These are phyloP conservation scores for Hoplostethus atlanticus DNA, from an alignment of 2,797 vertebrate genomes.

Conservation along the genomic window DNA sequence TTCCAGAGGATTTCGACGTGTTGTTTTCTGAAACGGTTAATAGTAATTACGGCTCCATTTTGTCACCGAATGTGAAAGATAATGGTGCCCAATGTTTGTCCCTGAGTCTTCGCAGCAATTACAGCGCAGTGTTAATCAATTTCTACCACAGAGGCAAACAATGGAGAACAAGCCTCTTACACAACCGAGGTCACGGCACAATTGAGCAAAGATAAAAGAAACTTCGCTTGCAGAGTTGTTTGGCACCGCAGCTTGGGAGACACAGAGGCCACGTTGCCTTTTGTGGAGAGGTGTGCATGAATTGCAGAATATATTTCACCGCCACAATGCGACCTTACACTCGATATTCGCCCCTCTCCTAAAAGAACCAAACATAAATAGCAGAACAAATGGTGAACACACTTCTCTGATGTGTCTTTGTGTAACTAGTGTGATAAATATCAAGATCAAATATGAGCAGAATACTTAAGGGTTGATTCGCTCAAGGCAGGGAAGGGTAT, in stretches of 20 bases:
- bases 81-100: slow-evolving; percentile 68
- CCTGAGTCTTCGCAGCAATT: slow-evolving; percentile 71
- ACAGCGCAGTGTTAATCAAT: slow-evolving; percentile 80
- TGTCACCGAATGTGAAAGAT: slow-evolving; percentile 63
- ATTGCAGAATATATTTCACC: slow-evolving; percentile 27
- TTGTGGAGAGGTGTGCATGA: slow-evolving; percentile 10
- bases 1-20: slow-evolving; percentile 64
- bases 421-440: too few species aligned
- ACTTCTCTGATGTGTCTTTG: too few species aligned
- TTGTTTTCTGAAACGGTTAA: slow-evolving; percentile 63
- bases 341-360: neutral
- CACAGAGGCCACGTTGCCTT: neutral
- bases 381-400: too few species aligned
- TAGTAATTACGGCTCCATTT: slow-evolving; percentile 74
- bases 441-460: too few species aligned
- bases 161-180: slow-evolving; percentile 69
- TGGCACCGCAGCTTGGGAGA: slow-evolving; percentile 6
- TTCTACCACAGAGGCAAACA: slow-evolving; percentile 75
- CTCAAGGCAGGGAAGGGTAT: neutral
- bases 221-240: slow-evolving; percentile 41
- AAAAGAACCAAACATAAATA: slow-evolving; percentile 22
- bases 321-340: neutral
- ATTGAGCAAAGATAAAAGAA: slow-evolving; percentile 52
- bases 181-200: slow-evolving; percentile 63
- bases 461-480: neutral